Conservation (phyloP, 2,888 invertebrate genomes). For the Bombylius discolor region DNA sequence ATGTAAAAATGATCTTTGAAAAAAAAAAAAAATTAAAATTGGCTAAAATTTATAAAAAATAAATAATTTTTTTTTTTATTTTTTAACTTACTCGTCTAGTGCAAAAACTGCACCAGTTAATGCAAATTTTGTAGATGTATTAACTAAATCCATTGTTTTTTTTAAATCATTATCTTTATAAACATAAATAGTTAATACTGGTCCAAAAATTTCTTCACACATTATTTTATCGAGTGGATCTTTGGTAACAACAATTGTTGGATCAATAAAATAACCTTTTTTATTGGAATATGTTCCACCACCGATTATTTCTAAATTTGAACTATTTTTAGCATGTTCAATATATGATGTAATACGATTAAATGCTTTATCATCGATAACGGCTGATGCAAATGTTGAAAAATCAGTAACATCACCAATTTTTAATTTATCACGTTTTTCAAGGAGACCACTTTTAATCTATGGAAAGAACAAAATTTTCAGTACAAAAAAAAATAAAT, state of each 20-base stretch:
- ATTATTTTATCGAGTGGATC: conserved; percentile 80
- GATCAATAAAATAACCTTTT: conserved; percentile 85
- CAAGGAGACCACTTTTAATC: conserved; percentile 51
- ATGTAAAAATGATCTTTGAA: too few relatives aligned
- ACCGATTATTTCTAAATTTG: conserved; percentile 62
- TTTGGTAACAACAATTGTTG: conserved; percentile 76
- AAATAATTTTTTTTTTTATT: conserved; percentile 21
- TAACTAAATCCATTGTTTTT: conserved; percentile 58
- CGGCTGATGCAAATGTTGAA: conserved; percentile 76
- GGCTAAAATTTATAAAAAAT: too few relatives aligned
- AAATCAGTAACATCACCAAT: conserved; percentile 77
- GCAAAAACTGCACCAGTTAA: conserved; percentile 92
- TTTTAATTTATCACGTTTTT: conserved; percentile 58
- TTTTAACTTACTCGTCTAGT: conserved; percentile 68
- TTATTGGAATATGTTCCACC: conserved; percentile 83
- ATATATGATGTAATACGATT: conserved; percentile 79
- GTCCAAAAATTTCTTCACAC: conserved; percentile 96
- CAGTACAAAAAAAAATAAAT: background rate
- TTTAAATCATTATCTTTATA: conserved; percentile 68
- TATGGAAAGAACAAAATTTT: conserved; percentile 24
- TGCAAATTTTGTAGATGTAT: conserved; percentile 74
- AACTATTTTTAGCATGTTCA: conserved; percentile 56
- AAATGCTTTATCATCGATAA: conserved; percentile 91
- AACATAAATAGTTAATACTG: conserved; percentile 76
- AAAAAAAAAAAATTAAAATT: too few relatives aligned